phyloP scores from a whole-genome alignment of 1,140 invertebrate species.

The Triops longicaudatus region DNA sequence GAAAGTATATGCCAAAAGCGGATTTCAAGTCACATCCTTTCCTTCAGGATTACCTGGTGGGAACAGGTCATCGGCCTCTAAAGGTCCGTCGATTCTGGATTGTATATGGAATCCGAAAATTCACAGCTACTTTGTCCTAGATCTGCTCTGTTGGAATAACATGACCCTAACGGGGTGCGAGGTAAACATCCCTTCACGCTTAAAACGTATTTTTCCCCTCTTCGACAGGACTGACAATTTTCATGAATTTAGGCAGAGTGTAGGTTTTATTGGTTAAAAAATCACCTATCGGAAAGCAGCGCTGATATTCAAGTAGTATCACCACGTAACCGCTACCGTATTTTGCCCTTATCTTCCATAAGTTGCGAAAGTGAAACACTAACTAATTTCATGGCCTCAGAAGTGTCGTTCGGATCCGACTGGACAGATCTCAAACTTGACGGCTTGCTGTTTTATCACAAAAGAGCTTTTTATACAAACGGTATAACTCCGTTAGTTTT shows the following conservation, averaged over 20 bases:
- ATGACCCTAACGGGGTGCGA: slow-evolving; percentile 67
- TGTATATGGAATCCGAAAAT: slow-evolving; percentile 59
- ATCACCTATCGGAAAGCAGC: slow-evolving; percentile 52
- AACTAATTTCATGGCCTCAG: slow-evolving; percentile 30
- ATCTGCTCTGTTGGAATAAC: slow-evolving; percentile 73
- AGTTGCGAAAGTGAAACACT: slow-evolving; percentile 39
- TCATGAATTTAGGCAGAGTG: slow-evolving; percentile 56
- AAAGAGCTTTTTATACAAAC: slow-evolving; percentile 61
- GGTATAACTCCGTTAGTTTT: slow-evolving; percentile 74
- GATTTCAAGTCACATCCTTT: slow-evolving; percentile 50
- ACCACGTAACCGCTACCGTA: slow-evolving; percentile 45
- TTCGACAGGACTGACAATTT: slow-evolving; percentile 23
- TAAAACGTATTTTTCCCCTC: slow-evolving; percentile 28
- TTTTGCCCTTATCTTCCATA: slow-evolving; percentile 43
- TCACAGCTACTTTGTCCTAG: slow-evolving; percentile 65
- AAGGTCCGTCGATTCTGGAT: slow-evolving; percentile 58
- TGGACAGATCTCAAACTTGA: slow-evolving; percentile 44
- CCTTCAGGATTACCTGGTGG: slow-evolving; percentile 69
- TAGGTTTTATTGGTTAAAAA: slow-evolving; percentile 63
- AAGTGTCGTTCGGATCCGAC: slow-evolving; percentile 36
- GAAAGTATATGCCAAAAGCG: slow-evolving; percentile 59
- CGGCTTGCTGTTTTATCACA: slow-evolving; percentile 75
- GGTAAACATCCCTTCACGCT: slow-evolving; percentile 43
- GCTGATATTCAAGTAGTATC: slow-evolving; percentile 38
- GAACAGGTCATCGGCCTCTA: slow-evolving; percentile 34